Percentiles rank a stretch among this genome's conserved stretches.
Conservation (phyloP, 2,797 vertebrate genomes). For the Zenarchopterus dispar region DNA sequence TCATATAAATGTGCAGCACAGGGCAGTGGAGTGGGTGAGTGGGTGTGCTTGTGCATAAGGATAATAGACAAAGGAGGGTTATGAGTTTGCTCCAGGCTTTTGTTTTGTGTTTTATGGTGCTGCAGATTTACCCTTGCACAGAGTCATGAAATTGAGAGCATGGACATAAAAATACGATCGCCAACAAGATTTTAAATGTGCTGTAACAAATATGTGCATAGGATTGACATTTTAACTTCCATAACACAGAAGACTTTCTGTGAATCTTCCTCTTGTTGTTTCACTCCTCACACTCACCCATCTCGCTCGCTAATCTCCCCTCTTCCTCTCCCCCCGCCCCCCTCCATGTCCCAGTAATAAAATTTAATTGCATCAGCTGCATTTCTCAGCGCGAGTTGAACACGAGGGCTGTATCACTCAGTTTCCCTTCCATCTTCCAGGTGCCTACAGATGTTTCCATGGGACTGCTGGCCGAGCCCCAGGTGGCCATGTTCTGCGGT, state of each 20-base stretch:
- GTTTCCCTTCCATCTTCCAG: constrained; percentile 42
- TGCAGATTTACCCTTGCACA: constrained; percentile 41
- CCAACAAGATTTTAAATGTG: neutral
- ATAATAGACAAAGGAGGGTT: neutral
- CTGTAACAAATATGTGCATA: neutral
- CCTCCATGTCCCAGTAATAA: too few species aligned
- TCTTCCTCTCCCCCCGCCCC: too few species aligned
- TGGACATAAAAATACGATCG: neutral
- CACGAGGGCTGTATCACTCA: constrained; percentile 37
- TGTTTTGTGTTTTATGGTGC: constrained; percentile 14
- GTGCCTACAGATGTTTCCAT: constrained; percentile 81
- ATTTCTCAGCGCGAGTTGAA: constrained; percentile 19
- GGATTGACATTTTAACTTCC: too few species aligned
- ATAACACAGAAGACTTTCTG: too few species aligned
- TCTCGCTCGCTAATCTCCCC: too few species aligned
- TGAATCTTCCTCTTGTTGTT: too few species aligned
- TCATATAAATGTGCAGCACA: constrained; percentile 13
- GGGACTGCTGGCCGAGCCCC: constrained; percentile 90
- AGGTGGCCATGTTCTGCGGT: constrained; percentile 97
- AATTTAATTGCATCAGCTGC: too few species aligned
- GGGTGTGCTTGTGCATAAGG: constrained; percentile 5
- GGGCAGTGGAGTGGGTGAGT: too few species aligned
- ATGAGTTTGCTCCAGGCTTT: constrained; percentile 27
- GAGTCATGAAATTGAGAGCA: neutral
- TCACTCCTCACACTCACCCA: too few species aligned